Conservation (phyloP, 1,140 invertebrate genomes). For the Melitaea cinxia region DNA sequence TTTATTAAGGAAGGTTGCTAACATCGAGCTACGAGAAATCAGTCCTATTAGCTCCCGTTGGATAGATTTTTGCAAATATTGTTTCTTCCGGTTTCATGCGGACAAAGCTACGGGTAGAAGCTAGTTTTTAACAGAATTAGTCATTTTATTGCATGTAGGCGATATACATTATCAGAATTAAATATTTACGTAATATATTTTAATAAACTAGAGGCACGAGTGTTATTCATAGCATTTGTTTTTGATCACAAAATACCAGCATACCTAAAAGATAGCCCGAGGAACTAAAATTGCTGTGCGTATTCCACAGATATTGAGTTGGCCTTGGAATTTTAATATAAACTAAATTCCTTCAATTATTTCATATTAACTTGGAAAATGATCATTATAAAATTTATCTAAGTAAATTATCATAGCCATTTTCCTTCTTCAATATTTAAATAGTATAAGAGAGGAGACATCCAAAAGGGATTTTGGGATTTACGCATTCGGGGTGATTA, state of each 20-base stretch:
- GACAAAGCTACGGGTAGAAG: no score
- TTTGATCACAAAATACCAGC: slow-evolving; percentile 16
- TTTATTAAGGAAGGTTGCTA: no score
- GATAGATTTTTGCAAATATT: no score
- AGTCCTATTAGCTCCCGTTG: no score
- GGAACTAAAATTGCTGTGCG: slow-evolving; percentile 11
- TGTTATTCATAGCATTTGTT: neutral
- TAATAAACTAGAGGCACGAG: neutral
- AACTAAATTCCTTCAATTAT: slow-evolving; percentile 5
- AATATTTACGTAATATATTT: neutral
- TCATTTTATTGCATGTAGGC: no score
- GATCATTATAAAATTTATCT: neutral
- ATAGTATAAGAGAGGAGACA: no score
- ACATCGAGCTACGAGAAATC: no score
- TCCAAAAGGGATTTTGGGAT: no score
- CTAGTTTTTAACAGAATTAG: no score
- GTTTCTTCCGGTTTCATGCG: no score
- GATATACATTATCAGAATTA: no score
- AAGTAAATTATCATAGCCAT: neutral
- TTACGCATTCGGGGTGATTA: no score
- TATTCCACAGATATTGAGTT: slow-evolving; percentile 1
- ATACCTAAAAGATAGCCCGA: slow-evolving; percentile 12
- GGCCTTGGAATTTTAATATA: slow-evolving; percentile 16
- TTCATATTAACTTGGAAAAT: neutral
- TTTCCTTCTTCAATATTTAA: neutral